Evolutionary conservation across 1,140 invertebrate species (phyloP).

Genomic region (Temnothorax curvispinosus): DNA sequence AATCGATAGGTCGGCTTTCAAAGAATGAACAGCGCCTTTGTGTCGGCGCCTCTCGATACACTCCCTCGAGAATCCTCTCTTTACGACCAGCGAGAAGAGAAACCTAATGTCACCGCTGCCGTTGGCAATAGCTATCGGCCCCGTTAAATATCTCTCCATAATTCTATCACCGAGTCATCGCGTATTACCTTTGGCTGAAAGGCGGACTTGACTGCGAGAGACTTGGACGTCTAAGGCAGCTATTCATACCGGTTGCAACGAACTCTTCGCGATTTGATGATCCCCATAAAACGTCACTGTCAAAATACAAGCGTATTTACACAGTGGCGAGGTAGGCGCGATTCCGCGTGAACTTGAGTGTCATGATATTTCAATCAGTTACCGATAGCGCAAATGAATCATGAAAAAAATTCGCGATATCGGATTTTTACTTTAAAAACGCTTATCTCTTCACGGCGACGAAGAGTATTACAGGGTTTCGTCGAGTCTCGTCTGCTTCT

Average conservation of each 20-base stretch:
- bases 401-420: background rate
- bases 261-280: background rate
- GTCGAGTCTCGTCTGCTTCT: background rate
- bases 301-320: constrained; percentile 32
- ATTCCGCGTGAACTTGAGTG: background rate
- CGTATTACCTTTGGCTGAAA: background rate
- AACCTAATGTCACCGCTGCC: constrained; percentile 63
- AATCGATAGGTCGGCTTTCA: constrained; percentile 43
- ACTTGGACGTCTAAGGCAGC: constrained; percentile 29
- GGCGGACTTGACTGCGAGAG: constrained; percentile 45
- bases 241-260: constrained; percentile 30
- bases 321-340: background rate
- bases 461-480: background rate
- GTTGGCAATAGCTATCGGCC: background rate
- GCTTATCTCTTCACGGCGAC: background rate
- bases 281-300: constrained; percentile 10
- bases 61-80: background rate
- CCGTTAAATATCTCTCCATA: constrained; percentile 23
- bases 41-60: constrained; percentile 39
- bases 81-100: constrained; percentile 29
- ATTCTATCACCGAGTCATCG: constrained; percentile 47
- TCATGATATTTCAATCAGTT: background rate
- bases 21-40: constrained; percentile 31
- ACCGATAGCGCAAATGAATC: background rate
- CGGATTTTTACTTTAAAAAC: background rate